These are phyloP conservation scores for Bombus balteatus DNA, from an alignment of 1,140 invertebrate species.

Conservation along the genomic window DNA sequence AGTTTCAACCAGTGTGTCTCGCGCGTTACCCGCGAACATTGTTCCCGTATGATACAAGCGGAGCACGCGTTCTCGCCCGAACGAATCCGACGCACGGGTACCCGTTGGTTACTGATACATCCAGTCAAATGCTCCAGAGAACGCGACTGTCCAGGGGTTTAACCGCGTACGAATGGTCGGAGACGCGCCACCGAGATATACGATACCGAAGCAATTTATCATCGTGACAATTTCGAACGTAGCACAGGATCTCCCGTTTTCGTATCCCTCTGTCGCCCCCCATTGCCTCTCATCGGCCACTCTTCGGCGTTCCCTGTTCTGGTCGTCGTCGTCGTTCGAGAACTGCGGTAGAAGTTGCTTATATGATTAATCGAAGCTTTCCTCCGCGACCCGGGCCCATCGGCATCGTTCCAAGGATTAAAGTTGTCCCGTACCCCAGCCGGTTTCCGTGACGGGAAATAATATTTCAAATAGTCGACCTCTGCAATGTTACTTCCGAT, in stretches of 20 bases:
- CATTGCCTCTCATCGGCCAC: neutral
- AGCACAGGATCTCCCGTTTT: conserved; percentile 25
- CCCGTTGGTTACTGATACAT: conserved; percentile 24
- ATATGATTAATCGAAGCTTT: conserved; percentile 70
- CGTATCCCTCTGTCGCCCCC: neutral
- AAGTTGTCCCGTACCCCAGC: conserved; percentile 24
- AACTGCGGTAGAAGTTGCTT: conserved; percentile 62
- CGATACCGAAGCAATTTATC: conserved; percentile 67
- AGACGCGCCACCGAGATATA: conserved; percentile 54
- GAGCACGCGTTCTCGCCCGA: neutral
- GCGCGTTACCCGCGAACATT: conserved; percentile 7
- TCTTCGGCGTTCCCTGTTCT: neutral
- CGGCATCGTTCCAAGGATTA: conserved; percentile 55
- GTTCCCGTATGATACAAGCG: conserved; percentile 52
- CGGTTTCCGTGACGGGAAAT: neutral
- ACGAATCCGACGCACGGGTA: conserved; percentile 23
- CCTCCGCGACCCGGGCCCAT: conserved; percentile 4
- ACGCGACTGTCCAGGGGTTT: conserved; percentile 24
- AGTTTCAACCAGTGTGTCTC: neutral
- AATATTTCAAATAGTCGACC: conserved; percentile 31
- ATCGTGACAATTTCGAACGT: conserved; percentile 66
- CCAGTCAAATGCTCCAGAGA: conserved; percentile 41
- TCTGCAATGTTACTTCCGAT: conserved; percentile 8
- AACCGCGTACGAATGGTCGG: conserved; percentile 51
- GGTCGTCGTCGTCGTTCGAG: conserved; percentile 35